Conservation (phyloP, 2,113 vertebrate genomes). For the Siniperca chuatsi region DNA sequence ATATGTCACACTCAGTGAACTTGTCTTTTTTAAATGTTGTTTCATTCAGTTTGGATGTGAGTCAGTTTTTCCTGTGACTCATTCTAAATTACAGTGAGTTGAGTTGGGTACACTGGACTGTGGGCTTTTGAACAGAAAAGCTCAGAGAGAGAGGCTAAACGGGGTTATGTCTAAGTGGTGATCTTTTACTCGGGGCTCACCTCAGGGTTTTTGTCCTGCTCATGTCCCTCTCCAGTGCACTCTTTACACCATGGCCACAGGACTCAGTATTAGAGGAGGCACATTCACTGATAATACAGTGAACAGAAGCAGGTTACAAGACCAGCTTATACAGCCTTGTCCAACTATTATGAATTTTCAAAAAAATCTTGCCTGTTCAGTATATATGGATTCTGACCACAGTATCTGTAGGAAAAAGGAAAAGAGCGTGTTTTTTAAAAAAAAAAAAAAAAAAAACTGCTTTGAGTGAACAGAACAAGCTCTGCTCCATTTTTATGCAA, state of each 20-base stretch:
- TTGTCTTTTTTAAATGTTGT: neutral
- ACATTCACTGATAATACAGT: constrained; percentile 2
- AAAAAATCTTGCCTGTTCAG: neutral
- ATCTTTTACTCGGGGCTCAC: neutral
- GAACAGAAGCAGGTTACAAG: neutral
- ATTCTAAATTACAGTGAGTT: neutral
- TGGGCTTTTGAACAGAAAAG: neutral
- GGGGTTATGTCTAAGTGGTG: neutral
- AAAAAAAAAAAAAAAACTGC: neutral
- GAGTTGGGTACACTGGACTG: neutral
- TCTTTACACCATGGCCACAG: neutral
- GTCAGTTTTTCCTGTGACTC: neutral
- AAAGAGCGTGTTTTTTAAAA: neutral
- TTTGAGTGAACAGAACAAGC: neutral
- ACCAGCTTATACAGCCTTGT: neutral
- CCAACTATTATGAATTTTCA: neutral
- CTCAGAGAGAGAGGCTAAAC: constrained; percentile 6
- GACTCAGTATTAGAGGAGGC: constrained; percentile 1
- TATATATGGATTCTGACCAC: constrained; percentile 3
- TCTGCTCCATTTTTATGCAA: constrained; percentile 14
- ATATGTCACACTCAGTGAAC: neutral
- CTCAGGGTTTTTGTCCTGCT: constrained; percentile 12
- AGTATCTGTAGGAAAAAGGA: constrained; percentile 3
- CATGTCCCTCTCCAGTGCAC: neutral
- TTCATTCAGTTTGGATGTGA: neutral